Conservation (phyloP, 2,888 invertebrate genomes). For the Eristalis arbustorum region DNA sequence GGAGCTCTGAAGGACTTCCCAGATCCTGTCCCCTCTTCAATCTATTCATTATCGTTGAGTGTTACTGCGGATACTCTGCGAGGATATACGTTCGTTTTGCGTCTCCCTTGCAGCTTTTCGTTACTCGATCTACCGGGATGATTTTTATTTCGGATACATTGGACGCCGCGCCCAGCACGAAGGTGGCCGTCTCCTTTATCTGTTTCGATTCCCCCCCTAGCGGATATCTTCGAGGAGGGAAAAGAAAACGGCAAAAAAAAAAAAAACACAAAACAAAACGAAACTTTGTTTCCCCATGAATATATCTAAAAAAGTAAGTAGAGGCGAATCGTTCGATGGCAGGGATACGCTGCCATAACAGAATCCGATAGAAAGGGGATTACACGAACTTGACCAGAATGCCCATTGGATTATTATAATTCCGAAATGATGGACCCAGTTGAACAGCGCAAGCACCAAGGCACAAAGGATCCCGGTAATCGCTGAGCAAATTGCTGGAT, state of each 20-base stretch:
- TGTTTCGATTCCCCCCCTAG: neutral
- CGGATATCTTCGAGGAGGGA: neutral
- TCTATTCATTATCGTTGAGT: constrained; percentile 40
- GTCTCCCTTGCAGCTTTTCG: neutral
- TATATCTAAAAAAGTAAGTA: constrained; percentile 4
- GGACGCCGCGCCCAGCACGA: neutral
- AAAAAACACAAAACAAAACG: neutral
- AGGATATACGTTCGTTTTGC: constrained; percentile 5
- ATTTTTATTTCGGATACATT: constrained; percentile 21
- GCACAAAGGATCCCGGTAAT: constrained; percentile 45
- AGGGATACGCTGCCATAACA: constrained; percentile 32
- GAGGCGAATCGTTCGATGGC: constrained; percentile 40
- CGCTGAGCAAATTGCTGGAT: constrained; percentile 61
- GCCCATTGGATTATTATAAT: constrained; percentile 60
- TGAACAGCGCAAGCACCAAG: constrained; percentile 13
- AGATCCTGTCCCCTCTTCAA: neutral
- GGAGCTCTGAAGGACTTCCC: constrained; percentile 4
- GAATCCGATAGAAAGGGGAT: constrained; percentile 47
- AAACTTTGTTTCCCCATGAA: neutral
- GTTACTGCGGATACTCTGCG: constrained; percentile 12
- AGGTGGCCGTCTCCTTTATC: constrained; percentile 3
- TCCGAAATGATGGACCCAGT: constrained; percentile 54
- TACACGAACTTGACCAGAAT: constrained; percentile 60
- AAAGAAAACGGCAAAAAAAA: too few relatives aligned
- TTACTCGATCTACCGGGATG: constrained; percentile 17